Percentiles rank a stretch among this genome's conserved stretches.
Conservation (phyloP, 2,113 vertebrate species). For the Gambusia holbrooki region DNA sequence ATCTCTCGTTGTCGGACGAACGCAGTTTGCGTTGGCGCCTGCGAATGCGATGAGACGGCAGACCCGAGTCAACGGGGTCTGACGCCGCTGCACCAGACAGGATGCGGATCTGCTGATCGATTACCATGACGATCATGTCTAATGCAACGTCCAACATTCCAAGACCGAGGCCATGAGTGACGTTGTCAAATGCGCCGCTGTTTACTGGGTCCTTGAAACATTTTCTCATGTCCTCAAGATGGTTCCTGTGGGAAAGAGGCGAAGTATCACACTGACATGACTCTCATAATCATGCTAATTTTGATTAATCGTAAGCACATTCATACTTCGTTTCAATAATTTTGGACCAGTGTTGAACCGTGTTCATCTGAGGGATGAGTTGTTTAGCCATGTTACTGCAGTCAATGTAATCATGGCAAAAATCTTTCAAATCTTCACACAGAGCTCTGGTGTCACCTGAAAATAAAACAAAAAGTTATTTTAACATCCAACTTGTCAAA, state of each 20-base stretch:
- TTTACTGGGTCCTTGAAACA: slow-evolving; percentile 78
- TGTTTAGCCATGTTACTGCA: slow-evolving; percentile 82
- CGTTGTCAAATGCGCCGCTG: slow-evolving; percentile 75
- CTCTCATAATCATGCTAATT: not conserved
- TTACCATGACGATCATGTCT: slow-evolving; percentile 76
- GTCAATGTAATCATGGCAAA: slow-evolving; percentile 80
- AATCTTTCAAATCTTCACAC: slow-evolving; percentile 83
- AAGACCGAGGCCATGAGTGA: slow-evolving; percentile 80
- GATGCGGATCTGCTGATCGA: slow-evolving; percentile 81
- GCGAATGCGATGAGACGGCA: slow-evolving; percentile 64
- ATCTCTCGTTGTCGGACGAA: slow-evolving; percentile 39
- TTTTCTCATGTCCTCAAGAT: slow-evolving; percentile 82
- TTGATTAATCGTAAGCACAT: not conserved
- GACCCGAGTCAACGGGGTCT: slow-evolving; percentile 65
- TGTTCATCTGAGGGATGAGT: slow-evolving; percentile 80
- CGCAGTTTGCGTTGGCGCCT: slow-evolving; percentile 74
- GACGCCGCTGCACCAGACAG: slow-evolving; percentile 77
- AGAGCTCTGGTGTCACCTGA: slow-evolving; percentile 80
- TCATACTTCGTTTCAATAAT: slow-evolving; percentile 83
- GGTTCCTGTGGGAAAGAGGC: slow-evolving; percentile 67
- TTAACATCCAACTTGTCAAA: not conserved
- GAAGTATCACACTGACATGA: not conserved
- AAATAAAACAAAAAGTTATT: not conserved
- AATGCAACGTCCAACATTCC: slow-evolving; percentile 80
- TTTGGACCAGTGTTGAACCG: slow-evolving; percentile 86